Percentiles rank a stretch among this genome's conserved stretches.
Conservation (phyloP, 2,797 vertebrate genomes). For the Orientallactaga sibirica region DNA sequence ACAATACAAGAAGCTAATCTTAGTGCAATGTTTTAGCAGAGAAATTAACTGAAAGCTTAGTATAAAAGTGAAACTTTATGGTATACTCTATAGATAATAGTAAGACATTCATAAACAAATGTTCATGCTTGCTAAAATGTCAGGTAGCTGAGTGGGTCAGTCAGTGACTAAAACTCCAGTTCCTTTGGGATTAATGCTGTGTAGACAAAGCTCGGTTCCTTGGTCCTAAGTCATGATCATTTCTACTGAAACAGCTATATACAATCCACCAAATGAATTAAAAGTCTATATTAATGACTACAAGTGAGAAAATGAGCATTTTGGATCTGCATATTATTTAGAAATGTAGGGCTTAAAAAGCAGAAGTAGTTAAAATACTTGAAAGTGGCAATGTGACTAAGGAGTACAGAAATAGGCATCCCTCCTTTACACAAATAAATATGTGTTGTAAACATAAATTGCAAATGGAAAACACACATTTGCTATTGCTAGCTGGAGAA, state of each 20-base stretch:
- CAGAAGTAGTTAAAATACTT: slow-evolving; percentile 41
- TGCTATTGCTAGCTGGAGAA: background rate
- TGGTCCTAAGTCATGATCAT: background rate
- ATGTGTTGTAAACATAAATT: slow-evolving; percentile 5
- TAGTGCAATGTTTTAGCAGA: slow-evolving; percentile 6
- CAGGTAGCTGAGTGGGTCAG: background rate
- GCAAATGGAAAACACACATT: background rate
- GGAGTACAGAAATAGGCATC: background rate
- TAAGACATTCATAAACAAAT: background rate
- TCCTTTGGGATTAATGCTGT: background rate
- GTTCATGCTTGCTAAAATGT: background rate
- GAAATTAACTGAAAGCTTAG: background rate
- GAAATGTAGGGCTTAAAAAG: background rate
- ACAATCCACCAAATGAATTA: background rate
- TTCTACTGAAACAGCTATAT: background rate
- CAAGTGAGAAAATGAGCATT: background rate
- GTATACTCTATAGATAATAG: background rate
- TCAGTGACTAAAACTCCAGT: background rate
- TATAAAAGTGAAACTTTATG: background rate
- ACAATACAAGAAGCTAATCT: slow-evolving; percentile 8
- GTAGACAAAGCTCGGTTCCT: background rate
- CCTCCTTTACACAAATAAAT: slow-evolving; percentile 25
- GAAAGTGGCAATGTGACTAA: slow-evolving; percentile 23
- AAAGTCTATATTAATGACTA: slow-evolving; percentile 25
- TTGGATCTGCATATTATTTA: slow-evolving; percentile 1